Percentiles rank a stretch among this genome's conserved stretches.
Conservation (phyloP, 2,113 vertebrate species). For the Vulpes ferrilata region DNA sequence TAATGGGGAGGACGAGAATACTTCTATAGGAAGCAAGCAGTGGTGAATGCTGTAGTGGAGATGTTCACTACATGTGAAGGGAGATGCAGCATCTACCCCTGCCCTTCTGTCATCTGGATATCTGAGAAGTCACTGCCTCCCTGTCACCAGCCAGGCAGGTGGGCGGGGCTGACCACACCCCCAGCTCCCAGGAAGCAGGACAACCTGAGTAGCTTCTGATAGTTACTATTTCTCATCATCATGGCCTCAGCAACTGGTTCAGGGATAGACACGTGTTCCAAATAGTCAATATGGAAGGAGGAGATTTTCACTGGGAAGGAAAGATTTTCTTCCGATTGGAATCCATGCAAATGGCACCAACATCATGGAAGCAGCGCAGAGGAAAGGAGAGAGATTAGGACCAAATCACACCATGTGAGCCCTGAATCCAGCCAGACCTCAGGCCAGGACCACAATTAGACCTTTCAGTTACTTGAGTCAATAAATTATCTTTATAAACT, state of each 20-base stretch:
- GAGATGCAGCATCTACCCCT: not conserved
- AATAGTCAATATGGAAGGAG: not conserved
- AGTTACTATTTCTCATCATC: not conserved
- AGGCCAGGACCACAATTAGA: not conserved
- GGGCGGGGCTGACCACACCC: not conserved
- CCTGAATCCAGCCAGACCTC: not conserved
- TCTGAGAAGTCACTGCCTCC: not conserved
- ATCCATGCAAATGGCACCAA: not conserved
- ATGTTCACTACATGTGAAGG: rapidly evolving
- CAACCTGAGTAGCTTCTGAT: not conserved
- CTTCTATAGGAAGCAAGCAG: rapidly evolving
- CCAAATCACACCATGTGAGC: not conserved
- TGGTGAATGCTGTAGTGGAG: rapidly evolving
- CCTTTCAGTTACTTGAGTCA: not conserved
- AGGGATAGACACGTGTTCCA: not conserved
- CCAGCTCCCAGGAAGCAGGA: too few relatives aligned
- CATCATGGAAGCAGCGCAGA: not conserved
- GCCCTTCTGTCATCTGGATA: too few relatives aligned
- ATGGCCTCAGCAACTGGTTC: not conserved
- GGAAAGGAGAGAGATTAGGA: not conserved
- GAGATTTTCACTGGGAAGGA: not conserved
- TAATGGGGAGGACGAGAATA: not conserved
- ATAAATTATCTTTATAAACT: not conserved
- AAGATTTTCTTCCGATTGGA: not conserved
- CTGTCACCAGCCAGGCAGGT: not conserved